Conservation (phyloP, 2,113 vertebrate species). For the Strix aluco region DNA sequence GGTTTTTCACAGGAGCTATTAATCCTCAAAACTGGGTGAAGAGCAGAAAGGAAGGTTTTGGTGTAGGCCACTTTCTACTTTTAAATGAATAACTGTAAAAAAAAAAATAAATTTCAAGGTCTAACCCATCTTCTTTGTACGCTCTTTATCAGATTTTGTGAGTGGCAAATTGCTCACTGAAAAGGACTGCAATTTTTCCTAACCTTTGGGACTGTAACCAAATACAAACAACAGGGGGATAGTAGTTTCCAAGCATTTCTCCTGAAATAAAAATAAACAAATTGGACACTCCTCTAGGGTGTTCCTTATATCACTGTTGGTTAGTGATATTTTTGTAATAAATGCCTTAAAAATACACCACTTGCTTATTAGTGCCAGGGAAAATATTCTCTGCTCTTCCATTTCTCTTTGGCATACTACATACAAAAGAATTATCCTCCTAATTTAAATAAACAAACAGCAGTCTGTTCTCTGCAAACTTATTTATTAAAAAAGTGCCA, state of each 20-base stretch:
- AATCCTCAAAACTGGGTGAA: not conserved
- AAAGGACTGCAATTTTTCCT: not conserved
- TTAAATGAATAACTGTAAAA: not conserved
- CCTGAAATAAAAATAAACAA: not conserved
- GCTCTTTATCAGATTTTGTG: not conserved
- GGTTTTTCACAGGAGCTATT: not conserved
- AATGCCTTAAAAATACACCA: not conserved
- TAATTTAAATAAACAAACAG: constrained; percentile 27
- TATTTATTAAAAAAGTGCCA: not conserved
- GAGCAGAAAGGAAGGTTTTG: not conserved
- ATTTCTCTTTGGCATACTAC: not conserved
- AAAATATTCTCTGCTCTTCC: not conserved
- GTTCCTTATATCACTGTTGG: not conserved
- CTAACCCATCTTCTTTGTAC: not conserved
- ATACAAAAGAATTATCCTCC: not conserved
- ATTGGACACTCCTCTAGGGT: not conserved
- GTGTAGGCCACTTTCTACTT: not conserved
- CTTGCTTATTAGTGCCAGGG: not conserved
- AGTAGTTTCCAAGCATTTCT: not conserved
- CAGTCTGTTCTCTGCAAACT: not conserved
- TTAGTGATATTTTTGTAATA: not conserved
- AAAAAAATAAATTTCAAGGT: not conserved
- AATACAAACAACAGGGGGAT: not conserved
- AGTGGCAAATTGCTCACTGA: not conserved
- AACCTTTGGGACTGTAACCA: not conserved